phyloP scores from a whole-genome alignment of 2,888 invertebrate species.

The Drosophila paramelanica region DNA sequence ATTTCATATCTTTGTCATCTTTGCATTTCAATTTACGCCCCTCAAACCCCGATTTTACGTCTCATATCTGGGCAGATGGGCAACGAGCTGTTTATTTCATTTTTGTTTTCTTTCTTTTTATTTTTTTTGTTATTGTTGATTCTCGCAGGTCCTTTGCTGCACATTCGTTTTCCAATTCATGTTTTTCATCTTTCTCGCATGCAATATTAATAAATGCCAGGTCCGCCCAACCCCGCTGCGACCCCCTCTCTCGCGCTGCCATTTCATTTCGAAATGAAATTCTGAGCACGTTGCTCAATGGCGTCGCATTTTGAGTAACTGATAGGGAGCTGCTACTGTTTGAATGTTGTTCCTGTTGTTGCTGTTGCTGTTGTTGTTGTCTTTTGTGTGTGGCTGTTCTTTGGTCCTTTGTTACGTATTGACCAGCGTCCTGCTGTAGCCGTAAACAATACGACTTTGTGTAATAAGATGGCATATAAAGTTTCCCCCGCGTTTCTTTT shows the following conservation, averaged over 20 bases:
- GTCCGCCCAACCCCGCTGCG: not conserved
- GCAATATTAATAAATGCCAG: conserved; percentile 67
- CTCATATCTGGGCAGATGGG: not conserved
- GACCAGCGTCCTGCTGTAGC: conserved; percentile 22
- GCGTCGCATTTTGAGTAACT: conserved; percentile 39
- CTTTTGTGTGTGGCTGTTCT: conserved; percentile 3
- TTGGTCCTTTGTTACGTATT: conserved; percentile 35
- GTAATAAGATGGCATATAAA: not conserved
- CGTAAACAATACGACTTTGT: conserved; percentile 9
- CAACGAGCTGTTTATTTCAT: not conserved
- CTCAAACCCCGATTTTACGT: not conserved
- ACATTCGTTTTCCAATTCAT: conserved; percentile 28
- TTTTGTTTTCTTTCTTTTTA: not conserved
- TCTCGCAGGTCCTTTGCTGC: conserved; percentile 21
- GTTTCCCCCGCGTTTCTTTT: not conserved
- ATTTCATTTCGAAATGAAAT: conserved; percentile 74
- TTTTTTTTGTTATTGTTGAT: no score
- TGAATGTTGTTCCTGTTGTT: conserved; percentile 30
- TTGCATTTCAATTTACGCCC: not conserved
- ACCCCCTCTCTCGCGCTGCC: conserved; percentile 20
- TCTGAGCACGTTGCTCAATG: conserved; percentile 69
- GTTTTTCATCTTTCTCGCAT: conserved; percentile 44
- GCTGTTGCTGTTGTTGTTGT: conserved; percentile 18
- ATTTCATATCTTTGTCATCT: not conserved
- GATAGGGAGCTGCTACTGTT: conserved; percentile 35